These are phyloP conservation scores for Arvicanthis niloticus DNA, from an alignment of 2,113 vertebrate species.

Conservation along the genomic window DNA sequence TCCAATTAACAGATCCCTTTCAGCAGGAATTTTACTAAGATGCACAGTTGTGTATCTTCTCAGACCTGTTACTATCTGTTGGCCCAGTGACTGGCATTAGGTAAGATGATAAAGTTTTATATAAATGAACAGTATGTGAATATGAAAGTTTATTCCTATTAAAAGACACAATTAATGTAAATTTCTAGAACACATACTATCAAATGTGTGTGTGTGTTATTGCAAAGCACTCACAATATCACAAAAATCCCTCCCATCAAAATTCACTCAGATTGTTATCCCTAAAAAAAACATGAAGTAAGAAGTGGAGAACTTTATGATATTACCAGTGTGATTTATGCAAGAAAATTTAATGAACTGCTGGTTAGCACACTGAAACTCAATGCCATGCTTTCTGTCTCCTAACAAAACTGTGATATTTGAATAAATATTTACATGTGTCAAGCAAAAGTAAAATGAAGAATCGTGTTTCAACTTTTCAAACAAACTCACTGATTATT, in stretches of 20 bases:
- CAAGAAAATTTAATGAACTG: not conserved
- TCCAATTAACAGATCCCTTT: not conserved
- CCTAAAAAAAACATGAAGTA: constrained; percentile 31
- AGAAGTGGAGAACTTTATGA: not conserved
- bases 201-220: not conserved
- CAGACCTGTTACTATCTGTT: not conserved
- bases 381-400: not conserved
- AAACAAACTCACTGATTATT: not conserved
- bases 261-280: not conserved
- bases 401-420: not conserved
- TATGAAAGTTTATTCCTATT: not conserved
- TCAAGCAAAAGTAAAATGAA: constrained; percentile 46
- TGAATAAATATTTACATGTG: not conserved
- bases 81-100: not conserved
- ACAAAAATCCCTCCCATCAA: not conserved
- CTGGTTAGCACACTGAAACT: not conserved
- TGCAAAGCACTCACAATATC: not conserved
- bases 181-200: not conserved
- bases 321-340: not conserved
- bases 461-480: not conserved
- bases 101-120: constrained; percentile 33
- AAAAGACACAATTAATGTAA: not conserved
- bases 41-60: not conserved
- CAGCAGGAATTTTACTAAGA: not conserved
- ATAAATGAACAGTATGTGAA: not conserved